A percentile compares a stretch with the other conserved stretches of the same genome.
Evolutionary conservation across 1,140 invertebrate species (phyloP).

Genomic region (Dendrolimus punctatus): DNA sequence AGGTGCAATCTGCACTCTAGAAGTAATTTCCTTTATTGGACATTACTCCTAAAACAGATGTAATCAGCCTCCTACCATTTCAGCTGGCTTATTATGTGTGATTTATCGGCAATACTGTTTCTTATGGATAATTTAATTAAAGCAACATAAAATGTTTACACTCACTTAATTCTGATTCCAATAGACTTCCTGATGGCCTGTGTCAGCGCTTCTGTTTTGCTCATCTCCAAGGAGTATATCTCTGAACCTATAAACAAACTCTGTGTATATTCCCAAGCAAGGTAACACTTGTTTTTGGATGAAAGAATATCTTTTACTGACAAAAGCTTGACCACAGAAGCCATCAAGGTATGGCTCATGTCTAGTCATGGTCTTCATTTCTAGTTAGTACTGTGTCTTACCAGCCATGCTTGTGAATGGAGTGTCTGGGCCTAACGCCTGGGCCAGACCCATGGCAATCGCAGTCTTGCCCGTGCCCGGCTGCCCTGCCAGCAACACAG

Average conservation of each 20-base stretch:
- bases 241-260: slow-evolving; percentile 83
- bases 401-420: slow-evolving; percentile 97
- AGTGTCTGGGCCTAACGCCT: slow-evolving; percentile 94
- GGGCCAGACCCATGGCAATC: slow-evolving; percentile 96
- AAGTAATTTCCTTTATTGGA: no score
- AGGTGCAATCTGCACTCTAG: no score
- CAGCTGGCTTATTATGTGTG: no score
- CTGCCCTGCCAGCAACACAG: slow-evolving; percentile 95
- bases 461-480: slow-evolving; percentile 99
- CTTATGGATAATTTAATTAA: neutral
- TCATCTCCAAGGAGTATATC: slow-evolving; percentile 99
- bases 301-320: no score
- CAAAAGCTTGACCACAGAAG: no score
- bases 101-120: neutral
- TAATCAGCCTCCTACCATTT: no score
- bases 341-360: no score
- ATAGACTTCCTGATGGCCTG: slow-evolving; percentile 98
- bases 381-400: slow-evolving; percentile 19
- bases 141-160: neutral
- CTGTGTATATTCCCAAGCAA: no score
- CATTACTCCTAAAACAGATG: no score
- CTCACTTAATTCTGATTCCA: slow-evolving; percentile 96
- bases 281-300: no score
- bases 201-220: slow-evolving; percentile 98
- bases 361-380: neutral